Percentiles rank a stretch among this genome's conserved stretches.
Evolutionary conservation across 2,888 invertebrate species (phyloP).

Genomic region (Euzetes globulus): DNA sequence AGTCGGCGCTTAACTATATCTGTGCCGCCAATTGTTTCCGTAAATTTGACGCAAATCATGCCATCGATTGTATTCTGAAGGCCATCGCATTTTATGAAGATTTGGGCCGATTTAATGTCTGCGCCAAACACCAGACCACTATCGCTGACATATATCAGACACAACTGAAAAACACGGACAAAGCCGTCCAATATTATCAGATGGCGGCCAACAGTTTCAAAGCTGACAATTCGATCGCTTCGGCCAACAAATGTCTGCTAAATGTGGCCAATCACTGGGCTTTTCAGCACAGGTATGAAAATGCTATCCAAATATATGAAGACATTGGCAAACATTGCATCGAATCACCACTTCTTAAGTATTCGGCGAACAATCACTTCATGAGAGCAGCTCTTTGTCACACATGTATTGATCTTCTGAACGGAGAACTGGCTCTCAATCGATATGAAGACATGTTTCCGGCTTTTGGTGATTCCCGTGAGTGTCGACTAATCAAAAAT

Average conservation of each 20-base stretch:
- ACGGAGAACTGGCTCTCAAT: constrained; percentile 77
- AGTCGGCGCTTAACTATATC: constrained; percentile 88
- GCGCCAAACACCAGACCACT: constrained; percentile 87
- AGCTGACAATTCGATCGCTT: constrained; percentile 92
- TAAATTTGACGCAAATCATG: constrained; percentile 74
- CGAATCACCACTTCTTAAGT: constrained; percentile 91
- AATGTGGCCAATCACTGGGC: constrained; percentile 97
- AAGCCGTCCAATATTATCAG: constrained; percentile 88
- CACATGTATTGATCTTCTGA: constrained; percentile 85
- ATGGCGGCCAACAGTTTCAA: constrained; percentile 96
- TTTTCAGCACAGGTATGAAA: constrained; percentile 90
- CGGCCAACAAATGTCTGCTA: constrained; percentile 94
- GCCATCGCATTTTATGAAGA: constrained; percentile 97
- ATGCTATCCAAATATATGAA: constrained; percentile 90
- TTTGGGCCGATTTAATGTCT: constrained; percentile 94
- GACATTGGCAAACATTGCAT: constrained; percentile 85
- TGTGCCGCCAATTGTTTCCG: constrained; percentile 97
- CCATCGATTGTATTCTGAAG: constrained; percentile 77
- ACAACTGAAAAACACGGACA: constrained; percentile 75
- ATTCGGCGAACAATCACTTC: constrained; percentile 97
- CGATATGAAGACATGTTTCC: constrained; percentile 90
- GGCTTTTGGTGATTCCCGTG: constrained; percentile 88
- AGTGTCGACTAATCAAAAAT: constrained; percentile 87
- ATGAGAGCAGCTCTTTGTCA: constrained; percentile 95
- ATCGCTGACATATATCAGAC: constrained; percentile 95